A percentile compares a stretch with the other conserved stretches of the same genome.
Evolutionary conservation across 1,140 invertebrate genomes (phyloP).

Genomic region (Cotesia chilonis): DNA sequence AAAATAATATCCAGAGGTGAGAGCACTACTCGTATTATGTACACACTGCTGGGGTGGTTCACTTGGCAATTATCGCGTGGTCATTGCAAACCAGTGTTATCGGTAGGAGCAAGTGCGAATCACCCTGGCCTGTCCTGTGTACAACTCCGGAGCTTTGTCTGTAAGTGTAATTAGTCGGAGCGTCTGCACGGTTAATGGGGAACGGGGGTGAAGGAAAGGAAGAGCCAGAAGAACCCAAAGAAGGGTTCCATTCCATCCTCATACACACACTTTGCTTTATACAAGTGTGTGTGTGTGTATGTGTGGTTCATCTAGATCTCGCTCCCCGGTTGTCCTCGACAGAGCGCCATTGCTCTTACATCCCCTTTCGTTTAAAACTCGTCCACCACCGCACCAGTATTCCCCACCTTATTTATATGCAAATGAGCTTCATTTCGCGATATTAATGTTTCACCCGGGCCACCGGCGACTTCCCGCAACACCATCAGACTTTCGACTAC

Average conservation of each 20-base stretch:
- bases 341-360: constrained; percentile 44
- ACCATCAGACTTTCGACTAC: no score
- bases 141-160: constrained; percentile 51
- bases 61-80: constrained; percentile 64
- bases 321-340: not conserved
- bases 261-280: constrained; percentile 40
- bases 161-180: constrained; percentile 65
- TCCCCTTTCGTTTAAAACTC: constrained; percentile 21
- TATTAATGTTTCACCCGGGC: constrained; percentile 78
- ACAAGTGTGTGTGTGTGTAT: constrained; percentile 26
- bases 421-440: constrained; percentile 88
- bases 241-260: constrained; percentile 37
- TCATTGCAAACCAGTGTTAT: constrained; percentile 56
- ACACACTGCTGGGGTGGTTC: constrained; percentile 55
- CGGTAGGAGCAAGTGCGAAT: not conserved
- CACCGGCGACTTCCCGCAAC: constrained; percentile 60
- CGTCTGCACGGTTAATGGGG: constrained; percentile 40
- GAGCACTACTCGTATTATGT: constrained; percentile 7
- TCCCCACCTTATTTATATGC: constrained; percentile 82
- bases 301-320: constrained; percentile 56
- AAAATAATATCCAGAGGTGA: constrained; percentile 1
- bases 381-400: constrained; percentile 13
- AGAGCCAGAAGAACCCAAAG: constrained; percentile 25
- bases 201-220: constrained; percentile 25
- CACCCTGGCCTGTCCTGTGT: not conserved